phyloP scores from a whole-genome alignment of 2,113 vertebrate genomes.

The Muntiacus reevesi region DNA sequence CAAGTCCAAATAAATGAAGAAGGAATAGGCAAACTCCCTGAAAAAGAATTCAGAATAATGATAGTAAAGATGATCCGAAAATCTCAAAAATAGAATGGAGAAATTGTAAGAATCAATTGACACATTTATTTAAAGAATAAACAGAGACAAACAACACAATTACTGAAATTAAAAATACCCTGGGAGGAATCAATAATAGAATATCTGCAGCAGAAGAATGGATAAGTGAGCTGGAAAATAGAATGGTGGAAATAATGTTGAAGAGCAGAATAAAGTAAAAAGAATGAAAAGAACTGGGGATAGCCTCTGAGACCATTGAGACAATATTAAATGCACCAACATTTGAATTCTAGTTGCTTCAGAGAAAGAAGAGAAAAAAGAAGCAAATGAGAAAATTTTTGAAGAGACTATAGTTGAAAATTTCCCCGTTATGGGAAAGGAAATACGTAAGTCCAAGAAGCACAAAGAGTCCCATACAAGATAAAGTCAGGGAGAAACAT shows the following conservation, averaged over 20 bases:
- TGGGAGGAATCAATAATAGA: no score
- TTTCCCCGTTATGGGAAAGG: neutral
- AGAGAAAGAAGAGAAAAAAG: neutral
- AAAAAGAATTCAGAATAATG: neutral
- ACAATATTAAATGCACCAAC: neutral
- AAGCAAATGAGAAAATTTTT: neutral
- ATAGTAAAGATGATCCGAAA: neutral
- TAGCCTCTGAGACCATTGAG: neutral
- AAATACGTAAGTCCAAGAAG: neutral
- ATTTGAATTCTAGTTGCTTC: neutral
- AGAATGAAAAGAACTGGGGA: neutral
- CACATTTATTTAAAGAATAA: neutral
- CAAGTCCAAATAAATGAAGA: neutral
- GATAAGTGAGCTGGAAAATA: neutral
- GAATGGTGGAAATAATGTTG: neutral
- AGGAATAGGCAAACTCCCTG: neutral
- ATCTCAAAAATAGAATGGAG: neutral
- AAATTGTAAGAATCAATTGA: neutral
- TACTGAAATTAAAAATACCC: neutral
- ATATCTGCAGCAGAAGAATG: neutral
- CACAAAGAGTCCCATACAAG: neutral
- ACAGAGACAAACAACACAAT: neutral
- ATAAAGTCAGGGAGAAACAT: neutral
- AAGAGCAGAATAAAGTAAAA: neutral
- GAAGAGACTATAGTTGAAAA: neutral